Evolutionary conservation across 2,113 vertebrate species (phyloP).

Genomic region (Thalassoma bifasciatum): DNA sequence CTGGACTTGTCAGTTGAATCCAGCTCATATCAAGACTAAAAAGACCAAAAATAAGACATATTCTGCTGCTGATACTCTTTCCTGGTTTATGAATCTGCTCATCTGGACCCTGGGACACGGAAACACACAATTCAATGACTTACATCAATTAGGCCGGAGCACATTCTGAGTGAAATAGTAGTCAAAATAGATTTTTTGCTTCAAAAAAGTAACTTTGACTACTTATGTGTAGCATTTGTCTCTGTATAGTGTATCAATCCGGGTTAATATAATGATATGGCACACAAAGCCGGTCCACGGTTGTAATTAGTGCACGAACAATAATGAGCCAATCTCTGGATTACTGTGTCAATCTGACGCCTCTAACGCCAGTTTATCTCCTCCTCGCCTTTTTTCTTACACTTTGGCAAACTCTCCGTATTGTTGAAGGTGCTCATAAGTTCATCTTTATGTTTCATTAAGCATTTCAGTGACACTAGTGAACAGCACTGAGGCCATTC

Average conservation of each 20-base stretch:
- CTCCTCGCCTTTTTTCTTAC: not conserved
- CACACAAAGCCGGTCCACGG: not conserved
- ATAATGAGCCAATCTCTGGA: not conserved
- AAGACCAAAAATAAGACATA: no score
- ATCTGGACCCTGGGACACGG: not conserved
- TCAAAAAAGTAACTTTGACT: not conserved
- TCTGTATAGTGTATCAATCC: not conserved
- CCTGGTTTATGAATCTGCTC: not conserved
- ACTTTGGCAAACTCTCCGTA: not conserved
- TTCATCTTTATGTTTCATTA: not conserved
- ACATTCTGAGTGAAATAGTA: not conserved
- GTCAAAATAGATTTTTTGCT: not conserved
- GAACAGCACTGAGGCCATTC: not conserved
- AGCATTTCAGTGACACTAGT: not conserved
- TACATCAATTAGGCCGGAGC: not conserved
- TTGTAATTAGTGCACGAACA: not conserved
- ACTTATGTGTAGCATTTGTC: not conserved
- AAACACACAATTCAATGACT: not conserved
- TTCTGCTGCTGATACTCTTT: not conserved
- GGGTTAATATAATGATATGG: fast-evolving
- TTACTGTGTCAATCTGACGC: not conserved
- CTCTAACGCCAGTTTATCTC: no score
- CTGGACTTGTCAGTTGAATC: no score
- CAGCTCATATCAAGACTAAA: no score
- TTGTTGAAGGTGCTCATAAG: not conserved